A percentile compares a stretch with the other conserved stretches of the same genome.
These are phyloP conservation scores for Buathra laborator DNA, from an alignment of 2,888 invertebrate genomes.

Conservation along the genomic window DNA sequence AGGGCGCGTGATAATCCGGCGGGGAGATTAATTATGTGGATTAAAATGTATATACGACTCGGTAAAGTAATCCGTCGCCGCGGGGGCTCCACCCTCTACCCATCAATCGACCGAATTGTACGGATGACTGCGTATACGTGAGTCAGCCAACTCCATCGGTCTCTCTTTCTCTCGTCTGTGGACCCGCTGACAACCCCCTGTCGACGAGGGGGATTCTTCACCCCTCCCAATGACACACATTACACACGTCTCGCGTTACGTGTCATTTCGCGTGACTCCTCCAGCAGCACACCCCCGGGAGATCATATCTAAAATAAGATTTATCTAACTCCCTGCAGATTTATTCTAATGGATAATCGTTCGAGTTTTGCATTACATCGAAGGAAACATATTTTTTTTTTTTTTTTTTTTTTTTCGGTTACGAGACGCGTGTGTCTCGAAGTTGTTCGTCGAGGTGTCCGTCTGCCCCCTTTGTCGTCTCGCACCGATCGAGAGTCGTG, in stretches of 20 bases:
- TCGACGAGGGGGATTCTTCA: slow-evolving; percentile 37
- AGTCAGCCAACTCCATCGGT: slow-evolving; percentile 44
- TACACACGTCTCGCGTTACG: slow-evolving; percentile 48
- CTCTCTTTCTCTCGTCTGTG: slow-evolving; percentile 33
- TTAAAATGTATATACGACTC: slow-evolving; percentile 41
- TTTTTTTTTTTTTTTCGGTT: not conserved
- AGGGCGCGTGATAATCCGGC: slow-evolving; percentile 7
- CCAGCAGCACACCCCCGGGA: slow-evolving; percentile 31
- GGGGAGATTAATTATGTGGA: slow-evolving; percentile 60
- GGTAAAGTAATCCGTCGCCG: slow-evolving; percentile 7
- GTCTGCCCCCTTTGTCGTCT: slow-evolving; percentile 19
- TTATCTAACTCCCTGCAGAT: slow-evolving; percentile 35
- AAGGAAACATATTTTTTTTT: not conserved
- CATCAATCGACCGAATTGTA: slow-evolving; percentile 32
- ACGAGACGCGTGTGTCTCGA: slow-evolving; percentile 20
- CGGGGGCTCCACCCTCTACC: slow-evolving; percentile 14
- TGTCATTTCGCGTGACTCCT: slow-evolving; percentile 57
- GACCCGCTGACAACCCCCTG: slow-evolving; percentile 60
- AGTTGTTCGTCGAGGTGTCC: slow-evolving; percentile 57
- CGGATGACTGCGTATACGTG: slow-evolving; percentile 32
- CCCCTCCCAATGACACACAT: slow-evolving; percentile 27
- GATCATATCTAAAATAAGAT: slow-evolving; percentile 43
- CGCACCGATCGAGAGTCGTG: slow-evolving; percentile 70
- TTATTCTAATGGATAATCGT: slow-evolving; percentile 26
- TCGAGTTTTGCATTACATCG: not conserved